A percentile compares a stretch with the other conserved stretches of the same genome.
Evolutionary conservation across 2,888 invertebrate genomes (phyloP).

Genomic region (Coleophora deauratella): DNA sequence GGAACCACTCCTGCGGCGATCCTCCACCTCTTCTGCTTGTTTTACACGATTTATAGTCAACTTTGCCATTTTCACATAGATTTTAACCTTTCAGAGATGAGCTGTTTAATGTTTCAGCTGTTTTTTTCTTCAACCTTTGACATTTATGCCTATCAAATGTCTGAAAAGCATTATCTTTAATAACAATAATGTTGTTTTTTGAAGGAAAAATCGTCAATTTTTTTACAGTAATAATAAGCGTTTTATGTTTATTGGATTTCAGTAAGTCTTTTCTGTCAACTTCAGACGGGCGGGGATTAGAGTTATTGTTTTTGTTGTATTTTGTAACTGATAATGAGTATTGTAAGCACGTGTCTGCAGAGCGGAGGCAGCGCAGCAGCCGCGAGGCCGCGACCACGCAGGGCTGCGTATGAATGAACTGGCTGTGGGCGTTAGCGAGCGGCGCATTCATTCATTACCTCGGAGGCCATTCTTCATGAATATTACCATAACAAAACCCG

Average conservation of each 20-base stretch:
- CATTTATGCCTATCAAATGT: slow-evolving; percentile 26
- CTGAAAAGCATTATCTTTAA: too few relatives aligned
- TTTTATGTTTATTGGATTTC: too few relatives aligned
- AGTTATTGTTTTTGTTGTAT: background rate
- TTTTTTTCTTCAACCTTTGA: slow-evolving; percentile 20
- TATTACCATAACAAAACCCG: slow-evolving; percentile 63
- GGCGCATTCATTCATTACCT: slow-evolving; percentile 66
- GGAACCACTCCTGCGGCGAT: slow-evolving; percentile 32
- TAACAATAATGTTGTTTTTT: too few relatives aligned
- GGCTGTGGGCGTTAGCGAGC: slow-evolving; percentile 52
- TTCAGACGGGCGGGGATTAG: background rate
- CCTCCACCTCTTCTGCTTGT: slow-evolving; percentile 26
- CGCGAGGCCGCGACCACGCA: slow-evolving; percentile 49
- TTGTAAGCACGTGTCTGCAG: background rate
- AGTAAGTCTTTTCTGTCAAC: too few relatives aligned
- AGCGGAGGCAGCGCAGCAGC: slow-evolving; percentile 18
- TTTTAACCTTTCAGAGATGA: slow-evolving; percentile 48
- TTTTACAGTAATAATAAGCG: too few relatives aligned
- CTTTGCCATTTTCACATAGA: slow-evolving; percentile 57
- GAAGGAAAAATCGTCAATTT: too few relatives aligned
- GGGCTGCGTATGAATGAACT: slow-evolving; percentile 65
- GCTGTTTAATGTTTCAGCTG: slow-evolving; percentile 34
- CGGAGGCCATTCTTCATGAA: slow-evolving; percentile 66
- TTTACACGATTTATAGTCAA: slow-evolving; percentile 35
- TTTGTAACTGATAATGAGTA: background rate